A percentile compares a stretch with the other conserved stretches of the same genome.
These are phyloP conservation scores for Achatina immaculata DNA, from an alignment of 1,140 invertebrate genomes.

Conservation along the genomic window DNA sequence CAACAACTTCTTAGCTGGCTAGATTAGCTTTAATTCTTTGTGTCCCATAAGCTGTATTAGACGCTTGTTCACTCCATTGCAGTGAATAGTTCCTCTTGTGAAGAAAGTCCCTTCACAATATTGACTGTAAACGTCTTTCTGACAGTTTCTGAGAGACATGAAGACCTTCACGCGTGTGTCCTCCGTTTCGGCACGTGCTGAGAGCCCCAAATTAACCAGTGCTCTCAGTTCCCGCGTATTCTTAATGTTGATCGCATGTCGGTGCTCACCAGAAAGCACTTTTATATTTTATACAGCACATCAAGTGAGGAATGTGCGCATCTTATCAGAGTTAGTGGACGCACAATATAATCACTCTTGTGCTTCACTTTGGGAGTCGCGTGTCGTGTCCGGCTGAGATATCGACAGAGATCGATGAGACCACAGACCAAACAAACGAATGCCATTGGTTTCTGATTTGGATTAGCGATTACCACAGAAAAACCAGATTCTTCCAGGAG, in stretches of 20 bases:
- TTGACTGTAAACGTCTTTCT: slow-evolving; percentile 15
- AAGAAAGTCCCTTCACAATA: neutral
- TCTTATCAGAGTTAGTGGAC: neutral
- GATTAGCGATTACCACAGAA: too few species aligned
- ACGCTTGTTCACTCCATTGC: too few species aligned
- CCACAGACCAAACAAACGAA: too few species aligned
- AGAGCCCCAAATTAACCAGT: slow-evolving; percentile 27
- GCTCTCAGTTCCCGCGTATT: slow-evolving; percentile 1
- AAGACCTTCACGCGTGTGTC: neutral
- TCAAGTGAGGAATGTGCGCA: neutral
- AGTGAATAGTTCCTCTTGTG: neutral
- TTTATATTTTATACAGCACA: neutral
- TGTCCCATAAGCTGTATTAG: too few species aligned
- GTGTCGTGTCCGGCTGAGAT: slow-evolving; percentile 1
- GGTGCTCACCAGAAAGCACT: too few species aligned
- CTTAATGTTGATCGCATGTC: neutral
- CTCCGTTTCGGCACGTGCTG: slow-evolving; percentile 7
- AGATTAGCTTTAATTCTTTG: too few species aligned
- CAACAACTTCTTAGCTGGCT: too few species aligned
- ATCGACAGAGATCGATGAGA: too few species aligned
- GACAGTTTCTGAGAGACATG: slow-evolving; percentile 11
- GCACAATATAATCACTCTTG: neutral
- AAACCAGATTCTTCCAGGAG: too few species aligned
- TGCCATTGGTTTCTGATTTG: too few species aligned
- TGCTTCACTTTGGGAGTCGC: neutral